These are phyloP conservation scores for Siniperca undulata DNA, from an alignment of 2,797 vertebrate species.

Conservation along the genomic window DNA sequence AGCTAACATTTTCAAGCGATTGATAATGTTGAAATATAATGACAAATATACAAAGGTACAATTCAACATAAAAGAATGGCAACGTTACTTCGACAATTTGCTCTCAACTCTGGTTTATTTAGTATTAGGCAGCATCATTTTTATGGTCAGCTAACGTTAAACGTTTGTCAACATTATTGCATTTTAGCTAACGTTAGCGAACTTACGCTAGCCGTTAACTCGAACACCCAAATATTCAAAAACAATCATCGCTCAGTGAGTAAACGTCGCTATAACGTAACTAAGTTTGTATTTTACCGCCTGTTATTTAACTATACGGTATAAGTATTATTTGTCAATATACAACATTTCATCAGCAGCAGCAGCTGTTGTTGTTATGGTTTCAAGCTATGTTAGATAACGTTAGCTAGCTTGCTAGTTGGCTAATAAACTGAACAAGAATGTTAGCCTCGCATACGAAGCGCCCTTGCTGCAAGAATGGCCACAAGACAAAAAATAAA, in stretches of 20 bases:
- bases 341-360: constrained; percentile 46
- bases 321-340: neutral
- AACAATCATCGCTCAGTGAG: neutral
- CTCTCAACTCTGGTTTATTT: neutral
- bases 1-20: neutral
- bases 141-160: neutral
- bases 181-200: constrained; percentile 61
- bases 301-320: fast-evolving
- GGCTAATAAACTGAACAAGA: constrained; percentile 52
- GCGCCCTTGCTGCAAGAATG: neutral
- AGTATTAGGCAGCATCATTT: neutral
- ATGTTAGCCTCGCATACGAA: neutral
- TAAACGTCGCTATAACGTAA: fast-evolving
- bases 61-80: neutral
- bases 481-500: neutral
- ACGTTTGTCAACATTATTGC: constrained; percentile 43
- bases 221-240: neutral
- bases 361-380: constrained; percentile 79
- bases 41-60: neutral
- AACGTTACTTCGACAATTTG: neutral
- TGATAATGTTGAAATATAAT: neutral
- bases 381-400: constrained; percentile 62
- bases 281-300: fast-evolving
- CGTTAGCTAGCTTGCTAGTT: constrained; percentile 66
- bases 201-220: constrained; percentile 42